A percentile compares a stretch with the other conserved stretches of the same genome.
phyloP scores from a whole-genome alignment of 2,888 invertebrate species.

The Piscicola geometra region DNA sequence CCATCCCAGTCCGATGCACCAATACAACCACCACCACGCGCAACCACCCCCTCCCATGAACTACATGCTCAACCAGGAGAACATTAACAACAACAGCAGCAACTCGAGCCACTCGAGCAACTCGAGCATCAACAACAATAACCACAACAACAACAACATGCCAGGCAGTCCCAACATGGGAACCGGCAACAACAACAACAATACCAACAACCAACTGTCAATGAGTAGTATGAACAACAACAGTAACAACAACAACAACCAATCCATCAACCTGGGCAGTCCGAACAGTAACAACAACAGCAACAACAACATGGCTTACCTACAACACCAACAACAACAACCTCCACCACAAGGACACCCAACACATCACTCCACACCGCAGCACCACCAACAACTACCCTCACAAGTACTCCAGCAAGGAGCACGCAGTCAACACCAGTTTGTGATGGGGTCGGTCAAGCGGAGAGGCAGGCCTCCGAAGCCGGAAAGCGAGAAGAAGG shows the following conservation, averaged over 20 bases:
- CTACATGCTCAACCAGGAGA: background rate
- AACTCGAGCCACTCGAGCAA: background rate
- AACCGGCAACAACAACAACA: background rate
- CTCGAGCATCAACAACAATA: background rate
- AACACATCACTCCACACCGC: background rate
- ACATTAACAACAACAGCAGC: background rate
- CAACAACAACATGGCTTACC: background rate
- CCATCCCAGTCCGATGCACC: conserved; percentile 14
- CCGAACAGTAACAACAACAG: conserved; percentile 5
- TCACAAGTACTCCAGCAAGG: background rate
- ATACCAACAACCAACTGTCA: background rate
- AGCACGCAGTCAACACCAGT: conserved; percentile 5
- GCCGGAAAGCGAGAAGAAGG: conserved; percentile 29
- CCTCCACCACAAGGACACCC: background rate
- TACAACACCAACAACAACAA: background rate
- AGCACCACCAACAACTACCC: background rate
- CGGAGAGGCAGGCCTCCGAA: conserved; percentile 29
- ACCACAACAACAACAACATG: background rate
- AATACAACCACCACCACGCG: background rate
- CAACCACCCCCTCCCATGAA: conserved; percentile 14
- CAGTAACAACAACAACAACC: conserved; percentile 1
- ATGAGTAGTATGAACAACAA: background rate
- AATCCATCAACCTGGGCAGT: background rate
- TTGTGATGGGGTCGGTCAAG: conserved; percentile 25
- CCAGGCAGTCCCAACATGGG: background rate